A percentile compares a stretch with the other conserved stretches of the same genome.
Evolutionary conservation across 1,140 invertebrate species (phyloP).

Genomic region (Neomicropteryx cornuta): DNA sequence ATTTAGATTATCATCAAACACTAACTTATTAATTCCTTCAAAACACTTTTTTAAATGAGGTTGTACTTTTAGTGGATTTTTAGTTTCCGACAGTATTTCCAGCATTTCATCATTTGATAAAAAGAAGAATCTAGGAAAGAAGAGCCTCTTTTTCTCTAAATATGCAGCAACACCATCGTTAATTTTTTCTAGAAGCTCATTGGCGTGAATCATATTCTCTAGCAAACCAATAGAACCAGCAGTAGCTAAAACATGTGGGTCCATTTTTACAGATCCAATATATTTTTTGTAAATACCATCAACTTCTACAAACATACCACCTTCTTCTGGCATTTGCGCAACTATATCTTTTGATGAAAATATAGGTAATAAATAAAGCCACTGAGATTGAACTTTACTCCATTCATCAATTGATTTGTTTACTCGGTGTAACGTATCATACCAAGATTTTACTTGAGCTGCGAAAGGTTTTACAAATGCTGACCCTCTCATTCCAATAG

Average conservation of each 20-base stretch:
- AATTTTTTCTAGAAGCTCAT: slow-evolving; percentile 59
- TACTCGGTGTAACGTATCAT: slow-evolving; percentile 55
- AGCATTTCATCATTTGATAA: slow-evolving; percentile 84
- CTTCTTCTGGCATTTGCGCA: slow-evolving; percentile 78
- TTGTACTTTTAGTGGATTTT: slow-evolving; percentile 70
- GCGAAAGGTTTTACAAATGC: slow-evolving; percentile 77
- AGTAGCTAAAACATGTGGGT: slow-evolving; percentile 56
- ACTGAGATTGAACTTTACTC: slow-evolving; percentile 68
- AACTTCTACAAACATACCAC: slow-evolving; percentile 53
- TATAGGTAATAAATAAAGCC: slow-evolving; percentile 78
- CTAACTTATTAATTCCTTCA: slow-evolving; percentile 49
- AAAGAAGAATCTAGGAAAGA: slow-evolving; percentile 82
- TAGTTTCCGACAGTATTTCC: slow-evolving; percentile 80
- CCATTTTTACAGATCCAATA: slow-evolving; percentile 52
- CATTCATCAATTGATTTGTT: slow-evolving; percentile 68
- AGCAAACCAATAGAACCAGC: slow-evolving; percentile 53
- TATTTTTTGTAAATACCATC: slow-evolving; percentile 58
- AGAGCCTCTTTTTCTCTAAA: slow-evolving; percentile 75
- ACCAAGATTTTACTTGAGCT: slow-evolving; percentile 61
- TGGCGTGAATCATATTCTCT: slow-evolving; percentile 55
- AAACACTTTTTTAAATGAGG: slow-evolving; percentile 81
- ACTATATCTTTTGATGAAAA: slow-evolving; percentile 83
- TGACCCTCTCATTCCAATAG: slow-evolving; percentile 70
- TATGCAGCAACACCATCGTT: slow-evolving; percentile 73
- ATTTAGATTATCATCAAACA: slow-evolving; percentile 56